phyloP scores from a whole-genome alignment of 1,140 invertebrate species.

The Charaxes varanes region DNA sequence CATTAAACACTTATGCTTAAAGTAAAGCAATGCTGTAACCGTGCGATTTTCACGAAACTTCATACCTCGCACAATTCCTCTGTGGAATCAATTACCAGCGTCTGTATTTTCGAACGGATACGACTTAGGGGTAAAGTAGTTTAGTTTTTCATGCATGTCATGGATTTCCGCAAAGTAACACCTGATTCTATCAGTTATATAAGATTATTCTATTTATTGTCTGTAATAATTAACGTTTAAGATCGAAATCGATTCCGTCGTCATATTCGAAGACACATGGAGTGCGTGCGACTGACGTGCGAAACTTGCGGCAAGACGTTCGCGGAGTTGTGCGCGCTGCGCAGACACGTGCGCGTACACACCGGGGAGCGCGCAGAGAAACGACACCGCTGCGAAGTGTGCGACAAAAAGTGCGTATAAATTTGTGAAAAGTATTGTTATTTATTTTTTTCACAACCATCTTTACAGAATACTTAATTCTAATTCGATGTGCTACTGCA shows the following conservation, averaged over 20 bases:
- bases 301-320: constrained; percentile 51
- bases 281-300: constrained; percentile 40
- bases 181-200: no score
- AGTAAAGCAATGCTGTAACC: no score
- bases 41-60: no score
- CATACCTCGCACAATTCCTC: no score
- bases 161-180: no score
- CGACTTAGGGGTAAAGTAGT: no score
- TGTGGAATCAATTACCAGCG: no score
- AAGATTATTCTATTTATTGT: no score
- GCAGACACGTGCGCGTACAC: constrained; percentile 52
- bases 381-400: constrained; percentile 38
- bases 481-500: not conserved
- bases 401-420: constrained; percentile 43
- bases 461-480: not conserved
- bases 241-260: constrained; percentile 33
- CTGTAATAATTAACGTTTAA: no score
- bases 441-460: constrained; percentile 1
- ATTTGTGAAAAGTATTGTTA: not conserved
- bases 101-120: no score
- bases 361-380: constrained; percentile 44
- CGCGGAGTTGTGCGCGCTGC: constrained; percentile 44
- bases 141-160: no score
- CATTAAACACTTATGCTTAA: no score
- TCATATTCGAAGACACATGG: constrained; percentile 51